These are phyloP conservation scores for Julus scandinavius DNA, from an alignment of 2,888 invertebrate species.

Conservation along the genomic window DNA sequence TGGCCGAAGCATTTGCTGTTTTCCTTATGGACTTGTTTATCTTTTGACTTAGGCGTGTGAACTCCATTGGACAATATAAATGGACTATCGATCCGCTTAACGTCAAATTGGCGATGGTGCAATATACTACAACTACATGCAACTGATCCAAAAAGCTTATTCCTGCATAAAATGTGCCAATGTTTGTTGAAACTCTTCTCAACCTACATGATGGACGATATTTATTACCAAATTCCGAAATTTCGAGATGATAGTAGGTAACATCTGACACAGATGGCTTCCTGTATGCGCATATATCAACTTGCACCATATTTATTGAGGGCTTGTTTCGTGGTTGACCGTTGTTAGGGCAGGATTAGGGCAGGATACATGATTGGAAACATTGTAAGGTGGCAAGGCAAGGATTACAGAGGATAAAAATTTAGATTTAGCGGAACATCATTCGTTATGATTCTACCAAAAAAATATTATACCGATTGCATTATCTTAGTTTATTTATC, in stretches of 20 bases:
- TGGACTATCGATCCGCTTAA: constrained; percentile 2
- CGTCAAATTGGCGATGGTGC: background rate
- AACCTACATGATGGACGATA: background rate
- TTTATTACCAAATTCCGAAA: background rate
- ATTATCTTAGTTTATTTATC: constrained; percentile 29
- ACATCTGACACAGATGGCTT: background rate
- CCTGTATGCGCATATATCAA: background rate
- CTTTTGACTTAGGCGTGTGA: background rate
- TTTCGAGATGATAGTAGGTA: background rate
- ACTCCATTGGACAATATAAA: constrained; percentile 11
- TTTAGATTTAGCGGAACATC: background rate
- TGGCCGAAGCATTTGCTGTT: background rate
- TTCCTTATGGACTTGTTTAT: constrained; percentile 10
- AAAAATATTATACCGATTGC: background rate
- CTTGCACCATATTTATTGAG: background rate
- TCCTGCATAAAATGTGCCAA: background rate
- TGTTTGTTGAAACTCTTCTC: background rate
- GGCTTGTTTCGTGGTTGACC: background rate
- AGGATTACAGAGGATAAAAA: too few relatives aligned
- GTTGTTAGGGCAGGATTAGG: too few relatives aligned
- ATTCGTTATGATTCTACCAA: background rate
- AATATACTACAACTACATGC: background rate
- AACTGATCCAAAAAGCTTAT: background rate
- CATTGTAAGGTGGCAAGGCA: background rate
- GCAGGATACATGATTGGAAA: background rate